phyloP scores from a whole-genome alignment of 2,797 vertebrate genomes.

The Poecilia wingei region DNA sequence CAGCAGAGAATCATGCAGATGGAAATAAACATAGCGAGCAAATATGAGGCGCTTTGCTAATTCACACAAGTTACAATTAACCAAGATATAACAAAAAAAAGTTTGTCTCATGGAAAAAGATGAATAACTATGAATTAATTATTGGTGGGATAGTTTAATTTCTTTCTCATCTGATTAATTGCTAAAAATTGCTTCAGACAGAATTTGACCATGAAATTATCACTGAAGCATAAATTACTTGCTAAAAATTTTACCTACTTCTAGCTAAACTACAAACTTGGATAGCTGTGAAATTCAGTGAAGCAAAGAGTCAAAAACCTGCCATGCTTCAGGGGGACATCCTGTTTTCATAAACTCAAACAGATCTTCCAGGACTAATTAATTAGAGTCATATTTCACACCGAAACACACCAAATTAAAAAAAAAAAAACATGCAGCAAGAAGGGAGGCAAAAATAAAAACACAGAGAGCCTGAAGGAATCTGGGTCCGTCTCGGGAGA shows the following conservation, averaged over 20 bases:
- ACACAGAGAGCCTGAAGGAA: constrained; percentile 23
- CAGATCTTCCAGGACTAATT: constrained; percentile 62
- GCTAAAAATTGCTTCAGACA: background rate
- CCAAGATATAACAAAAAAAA: background rate
- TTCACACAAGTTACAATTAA: background rate
- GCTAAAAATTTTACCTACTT: background rate
- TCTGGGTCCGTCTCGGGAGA: constrained; percentile 29
- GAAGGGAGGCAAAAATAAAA: constrained; percentile 2
- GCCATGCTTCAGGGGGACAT: constrained; percentile 9
- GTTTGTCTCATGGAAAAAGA: background rate
- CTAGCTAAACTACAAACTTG: background rate
- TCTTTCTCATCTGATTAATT: background rate
- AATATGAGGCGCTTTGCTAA: background rate
- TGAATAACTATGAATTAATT: background rate
- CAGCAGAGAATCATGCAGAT: background rate
- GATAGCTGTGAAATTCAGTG: background rate
- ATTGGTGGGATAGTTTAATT: background rate
- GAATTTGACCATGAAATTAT: background rate
- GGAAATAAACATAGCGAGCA: background rate
- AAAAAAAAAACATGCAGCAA: constrained; percentile 16
- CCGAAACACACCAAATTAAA: background rate
- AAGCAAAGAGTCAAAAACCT: constrained; percentile 29
- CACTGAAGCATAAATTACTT: background rate
- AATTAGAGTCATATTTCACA: constrained; percentile 57
- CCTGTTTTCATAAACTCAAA: constrained; percentile 42